Percentiles rank a stretch among this genome's conserved stretches.
Conservation (phyloP, 2,113 vertebrate genomes). For the Ovis aries region ARS-UI_Ramb_v3.0 NC_056069.1:5685501-5686000, state of each 20-base stretch:
- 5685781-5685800: background rate
- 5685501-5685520: background rate
- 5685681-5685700: background rate
- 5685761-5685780: background rate
- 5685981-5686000: background rate
- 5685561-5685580: background rate
- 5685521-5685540: fast-evolving
- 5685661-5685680: background rate
- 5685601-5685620: background rate
- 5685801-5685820: background rate
- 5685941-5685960: background rate
- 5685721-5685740: background rate
- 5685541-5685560: background rate
- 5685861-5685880: background rate
- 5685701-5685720: background rate
- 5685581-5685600: background rate
- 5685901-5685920: background rate
- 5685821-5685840: background rate
- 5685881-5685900: background rate
- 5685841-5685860: background rate
- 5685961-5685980: background rate
- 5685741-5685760: slow-evolving; percentile 42
- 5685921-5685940: background rate
- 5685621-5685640: background rate
- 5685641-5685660: background rate